These are phyloP conservation scores for Phalacrocorax brasilianus DNA, from an alignment of 2,113 vertebrate species.

Conservation along the genomic window DNA sequence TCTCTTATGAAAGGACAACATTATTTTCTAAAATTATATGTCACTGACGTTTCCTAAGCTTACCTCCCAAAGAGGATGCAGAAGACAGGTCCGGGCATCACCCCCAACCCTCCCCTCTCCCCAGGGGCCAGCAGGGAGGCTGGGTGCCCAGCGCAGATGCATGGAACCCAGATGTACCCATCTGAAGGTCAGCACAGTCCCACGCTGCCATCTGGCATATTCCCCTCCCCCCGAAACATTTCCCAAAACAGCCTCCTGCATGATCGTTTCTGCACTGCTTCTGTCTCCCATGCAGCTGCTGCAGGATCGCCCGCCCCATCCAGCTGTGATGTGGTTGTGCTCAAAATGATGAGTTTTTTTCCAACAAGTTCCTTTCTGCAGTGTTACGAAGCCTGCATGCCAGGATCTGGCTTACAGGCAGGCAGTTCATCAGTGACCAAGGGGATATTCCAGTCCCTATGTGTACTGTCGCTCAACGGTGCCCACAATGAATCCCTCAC, in stretches of 20 bases:
- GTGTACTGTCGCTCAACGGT: fast-evolving
- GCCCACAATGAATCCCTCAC: not conserved
- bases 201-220: constrained; percentile 32
- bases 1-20: not conserved
- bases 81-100: not conserved
- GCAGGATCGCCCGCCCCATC: not conserved
- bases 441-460: not conserved
- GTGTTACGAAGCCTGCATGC: not conserved
- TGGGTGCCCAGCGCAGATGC: not conserved
- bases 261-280: not conserved
- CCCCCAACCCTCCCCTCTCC: not conserved
- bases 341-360: not conserved
- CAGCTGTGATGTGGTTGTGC: not conserved
- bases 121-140: not conserved
- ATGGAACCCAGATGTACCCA: not conserved
- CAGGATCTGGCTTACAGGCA: not conserved
- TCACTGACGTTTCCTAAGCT: not conserved
- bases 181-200: not conserved
- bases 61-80: not conserved
- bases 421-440: not conserved
- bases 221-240: fast-evolving
- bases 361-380: not conserved
- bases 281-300: not conserved
- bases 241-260: constrained; percentile 4
- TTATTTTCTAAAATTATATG: constrained; percentile 9